Percentiles rank a stretch among this genome's conserved stretches.
Conservation (phyloP, 2,113 vertebrate species). For the Coptodon rendalli region DNA sequence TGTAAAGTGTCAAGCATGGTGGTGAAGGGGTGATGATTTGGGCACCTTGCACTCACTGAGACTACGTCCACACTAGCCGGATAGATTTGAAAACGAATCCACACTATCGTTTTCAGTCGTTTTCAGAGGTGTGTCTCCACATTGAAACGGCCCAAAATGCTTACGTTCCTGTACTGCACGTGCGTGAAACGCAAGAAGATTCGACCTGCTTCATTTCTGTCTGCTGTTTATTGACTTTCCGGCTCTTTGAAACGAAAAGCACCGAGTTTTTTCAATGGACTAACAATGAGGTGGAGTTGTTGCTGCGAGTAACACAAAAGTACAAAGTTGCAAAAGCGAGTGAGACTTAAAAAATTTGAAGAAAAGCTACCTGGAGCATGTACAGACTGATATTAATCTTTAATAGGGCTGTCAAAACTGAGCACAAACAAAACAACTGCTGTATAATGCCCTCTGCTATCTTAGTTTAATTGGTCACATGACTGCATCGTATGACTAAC, state of each 20-base stretch:
- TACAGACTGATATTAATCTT: neutral
- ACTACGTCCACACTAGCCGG: neutral
- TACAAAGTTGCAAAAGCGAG: neutral
- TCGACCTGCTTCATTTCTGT: rapidly evolving
- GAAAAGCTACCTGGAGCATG: rapidly evolving
- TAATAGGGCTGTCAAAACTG: neutral
- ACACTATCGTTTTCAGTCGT: neutral
- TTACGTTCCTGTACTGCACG: neutral
- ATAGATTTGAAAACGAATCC: neutral
- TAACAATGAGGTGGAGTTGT: neutral
- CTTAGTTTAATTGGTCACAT: neutral
- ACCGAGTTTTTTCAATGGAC: rapidly evolving
- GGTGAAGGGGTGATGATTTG: neutral
- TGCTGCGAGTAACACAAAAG: rapidly evolving
- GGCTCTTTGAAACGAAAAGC: neutral
- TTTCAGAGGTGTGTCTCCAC: neutral
- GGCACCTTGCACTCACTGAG: neutral
- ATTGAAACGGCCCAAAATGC: neutral
- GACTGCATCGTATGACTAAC: neutral
- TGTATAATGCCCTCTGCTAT: neutral
- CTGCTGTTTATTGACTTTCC: rapidly evolving
- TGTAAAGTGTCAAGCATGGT: neutral
- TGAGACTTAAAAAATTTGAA: rapidly evolving
- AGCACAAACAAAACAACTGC: neutral
- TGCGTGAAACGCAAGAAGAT: rapidly evolving